phyloP scores from a whole-genome alignment of 2,797 vertebrate species.

The Oreortyx pictus region DNA sequence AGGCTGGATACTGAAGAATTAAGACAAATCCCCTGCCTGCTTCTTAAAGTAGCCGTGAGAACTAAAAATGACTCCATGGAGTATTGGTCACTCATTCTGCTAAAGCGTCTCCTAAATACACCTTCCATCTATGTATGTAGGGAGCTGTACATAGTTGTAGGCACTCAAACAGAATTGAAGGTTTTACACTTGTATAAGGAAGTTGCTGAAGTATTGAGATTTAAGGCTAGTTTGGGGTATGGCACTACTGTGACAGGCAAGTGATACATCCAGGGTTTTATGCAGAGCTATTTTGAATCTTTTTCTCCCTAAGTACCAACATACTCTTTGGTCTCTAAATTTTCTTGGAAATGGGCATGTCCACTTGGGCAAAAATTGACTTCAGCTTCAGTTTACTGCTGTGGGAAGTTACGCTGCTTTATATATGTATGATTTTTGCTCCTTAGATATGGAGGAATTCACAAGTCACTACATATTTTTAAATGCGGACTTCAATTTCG shows the following conservation, averaged over 20 bases:
- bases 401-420: background rate
- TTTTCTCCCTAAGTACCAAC: background rate
- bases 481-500: constrained; percentile 15
- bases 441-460: background rate
- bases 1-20: background rate
- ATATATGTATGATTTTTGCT: background rate
- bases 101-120: background rate
- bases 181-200: background rate
- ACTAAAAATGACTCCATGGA: background rate
- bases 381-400: background rate
- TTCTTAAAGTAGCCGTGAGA: background rate
- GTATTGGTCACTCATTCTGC: background rate
- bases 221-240: background rate
- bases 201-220: background rate
- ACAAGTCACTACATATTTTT: background rate
- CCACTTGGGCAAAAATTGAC: background rate
- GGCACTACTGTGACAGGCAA: background rate
- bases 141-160: background rate
- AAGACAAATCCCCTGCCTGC: background rate
- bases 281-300: background rate
- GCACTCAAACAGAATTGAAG: background rate
- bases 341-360: background rate
- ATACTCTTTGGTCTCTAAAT: background rate
- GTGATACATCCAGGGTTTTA: background rate
- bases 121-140: background rate